Base-by-base conservation (phyloP, 1,140 invertebrate genomes). In the Muscidifurax raptorellus region DNA sequence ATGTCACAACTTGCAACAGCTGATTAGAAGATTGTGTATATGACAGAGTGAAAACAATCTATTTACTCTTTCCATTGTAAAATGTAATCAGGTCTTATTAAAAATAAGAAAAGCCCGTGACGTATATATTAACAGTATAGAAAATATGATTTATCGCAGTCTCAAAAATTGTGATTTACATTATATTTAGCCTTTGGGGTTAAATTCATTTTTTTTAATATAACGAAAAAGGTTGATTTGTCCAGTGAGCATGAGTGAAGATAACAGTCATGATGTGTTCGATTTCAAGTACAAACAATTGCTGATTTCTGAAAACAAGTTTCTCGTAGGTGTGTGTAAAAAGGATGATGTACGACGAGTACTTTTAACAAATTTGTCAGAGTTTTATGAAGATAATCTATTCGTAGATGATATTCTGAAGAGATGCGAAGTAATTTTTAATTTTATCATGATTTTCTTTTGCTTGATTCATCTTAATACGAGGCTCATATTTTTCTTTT, bases 371-470 rank as follows among this genome's bases (percentile, higher is more conserved):
- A 86, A 92, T 86, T 83, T 91, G 10, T 76, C 87, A 40, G 79
- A 91, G 71, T 78, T 91, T 80, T 91, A 90, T 90, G 67, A 80
- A 15, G 91, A 92, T 75, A 86, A 83, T 71, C 80, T 92, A 10
- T 85, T 88, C 9, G 76, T 86, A 22, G 86, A 91, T 79, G 86
- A 47, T 59, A 84, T 90, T 30, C 67, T 87, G 82, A 75, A 86
- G 32, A 90, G 88, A 89, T 91, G 90, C 52, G 72, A 85, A 86
- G 91, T 92, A 88, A 32, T 75, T n/a, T 66, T 52, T n/a, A 27
- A 71, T 36, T 40, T 72, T 76, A 75, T 82, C 27, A 64, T 67
- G 36, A 69, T 81, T 40, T 72, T 72, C 40, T 76, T 79, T 40
- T 74, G 77, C 32, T 77, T 66, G 40, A 82, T 79, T 44, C 69